Percentiles rank a stretch among this genome's conserved stretches.
Conservation (phyloP, 1,140 invertebrate species). For the Carposina sasakii region DNA sequence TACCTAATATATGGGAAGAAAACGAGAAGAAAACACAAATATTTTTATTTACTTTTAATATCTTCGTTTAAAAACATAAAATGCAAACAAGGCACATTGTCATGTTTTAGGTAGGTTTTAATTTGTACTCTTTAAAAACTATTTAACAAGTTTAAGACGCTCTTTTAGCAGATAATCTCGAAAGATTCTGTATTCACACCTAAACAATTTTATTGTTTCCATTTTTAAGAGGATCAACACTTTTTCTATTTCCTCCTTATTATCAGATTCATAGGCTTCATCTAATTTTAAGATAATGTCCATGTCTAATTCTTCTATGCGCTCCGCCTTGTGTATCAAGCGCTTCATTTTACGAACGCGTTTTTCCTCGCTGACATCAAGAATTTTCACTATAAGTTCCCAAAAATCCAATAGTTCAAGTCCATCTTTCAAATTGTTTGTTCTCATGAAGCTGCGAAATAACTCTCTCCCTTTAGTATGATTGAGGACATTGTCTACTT, state of each 20-base stretch:
- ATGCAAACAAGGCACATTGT: too few relatives aligned
- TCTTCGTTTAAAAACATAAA: too few relatives aligned
- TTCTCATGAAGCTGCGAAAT: slow-evolving; percentile 65
- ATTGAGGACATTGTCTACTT: slow-evolving; percentile 66
- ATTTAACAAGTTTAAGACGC: too few relatives aligned
- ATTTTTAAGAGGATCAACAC: slow-evolving; percentile 52
- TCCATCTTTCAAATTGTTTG: slow-evolving; percentile 55
- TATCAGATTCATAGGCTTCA: slow-evolving; percentile 44
- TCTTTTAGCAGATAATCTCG: too few relatives aligned
- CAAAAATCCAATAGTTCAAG: slow-evolving; percentile 51
- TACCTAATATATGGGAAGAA: too few relatives aligned
- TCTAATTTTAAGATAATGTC: slow-evolving; percentile 56
- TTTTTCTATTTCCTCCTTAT: slow-evolving; percentile 51
- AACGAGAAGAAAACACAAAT: too few relatives aligned
- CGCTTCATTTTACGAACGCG: slow-evolving; percentile 40
- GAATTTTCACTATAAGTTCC: slow-evolving; percentile 55
- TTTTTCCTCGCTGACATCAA: slow-evolving; percentile 33
- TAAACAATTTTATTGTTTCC: slow-evolving; percentile 54
- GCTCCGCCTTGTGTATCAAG: slow-evolving; percentile 54
- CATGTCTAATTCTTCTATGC: slow-evolving; percentile 61
- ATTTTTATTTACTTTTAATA: too few relatives aligned
- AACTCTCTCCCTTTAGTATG: slow-evolving; percentile 61
- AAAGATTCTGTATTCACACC: slow-evolving; percentile 59
- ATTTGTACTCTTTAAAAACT: too few relatives aligned
- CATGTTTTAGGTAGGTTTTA: too few relatives aligned